These are phyloP conservation scores for Vollenhovia emeryi DNA, from an alignment of 1,140 invertebrate genomes.

Conservation along the genomic window DNA sequence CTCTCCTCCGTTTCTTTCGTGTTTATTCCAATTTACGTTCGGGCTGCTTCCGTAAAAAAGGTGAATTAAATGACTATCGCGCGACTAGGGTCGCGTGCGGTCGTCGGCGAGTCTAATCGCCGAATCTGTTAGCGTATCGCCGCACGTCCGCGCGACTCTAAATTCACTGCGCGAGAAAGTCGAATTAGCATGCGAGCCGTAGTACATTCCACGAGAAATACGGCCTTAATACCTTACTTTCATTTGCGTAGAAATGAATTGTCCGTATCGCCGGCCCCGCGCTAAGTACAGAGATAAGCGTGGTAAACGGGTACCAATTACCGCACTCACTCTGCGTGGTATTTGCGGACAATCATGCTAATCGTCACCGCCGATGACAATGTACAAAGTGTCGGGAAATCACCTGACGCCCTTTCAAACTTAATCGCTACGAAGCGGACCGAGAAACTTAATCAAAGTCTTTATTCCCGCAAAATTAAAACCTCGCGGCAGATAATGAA, in stretches of 20 bases:
- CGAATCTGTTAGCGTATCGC: constrained; percentile 50
- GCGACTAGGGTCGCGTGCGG: constrained; percentile 18
- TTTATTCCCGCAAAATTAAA: not conserved
- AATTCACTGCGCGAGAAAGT: constrained; percentile 23
- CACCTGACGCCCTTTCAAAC: not conserved
- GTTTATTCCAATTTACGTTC: constrained; percentile 15
- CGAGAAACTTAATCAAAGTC: not conserved
- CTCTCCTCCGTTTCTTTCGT: not conserved
- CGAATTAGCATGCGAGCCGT: constrained; percentile 48
- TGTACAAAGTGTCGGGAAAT: not conserved
- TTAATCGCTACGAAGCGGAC: too few relatives aligned
- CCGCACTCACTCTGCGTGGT: not conserved
- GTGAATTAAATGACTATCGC: constrained; percentile 42
- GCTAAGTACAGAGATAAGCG: constrained; percentile 35
- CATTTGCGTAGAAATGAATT: constrained; percentile 60
- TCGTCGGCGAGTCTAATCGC: constrained; percentile 17
- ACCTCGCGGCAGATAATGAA: not conserved
- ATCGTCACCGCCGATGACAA: constrained; percentile 24
- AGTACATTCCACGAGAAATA: constrained; percentile 33
- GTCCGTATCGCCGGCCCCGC: constrained; percentile 38
- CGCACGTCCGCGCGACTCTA: constrained; percentile 40
- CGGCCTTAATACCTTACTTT: constrained; percentile 53
- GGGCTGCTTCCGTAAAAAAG: not conserved
- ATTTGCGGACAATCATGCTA: constrained; percentile 24
- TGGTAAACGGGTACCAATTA: constrained; percentile 47